Evolutionary conservation across 1,140 invertebrate species (phyloP), one percentile per base, ranked within the genome.

Genomic region (Hirudo medicinalis): DNA sequence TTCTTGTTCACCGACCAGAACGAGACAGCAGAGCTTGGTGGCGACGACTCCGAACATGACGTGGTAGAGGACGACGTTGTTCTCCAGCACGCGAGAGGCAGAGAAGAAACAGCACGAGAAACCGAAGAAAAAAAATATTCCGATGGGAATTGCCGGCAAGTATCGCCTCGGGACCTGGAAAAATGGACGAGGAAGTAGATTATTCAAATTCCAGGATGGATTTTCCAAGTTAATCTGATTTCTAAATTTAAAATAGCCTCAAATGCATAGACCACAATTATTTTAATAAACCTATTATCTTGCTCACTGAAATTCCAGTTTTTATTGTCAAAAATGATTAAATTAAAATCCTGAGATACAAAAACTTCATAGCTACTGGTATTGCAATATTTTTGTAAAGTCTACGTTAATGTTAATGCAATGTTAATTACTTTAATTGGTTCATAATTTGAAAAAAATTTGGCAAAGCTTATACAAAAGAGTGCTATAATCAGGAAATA

Each of bases 11-110:
- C 57, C 4, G 17, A 63, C 57, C 57, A 63, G 57, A 63, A 63
- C 57, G 11, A 22, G 22, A 32, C 57, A 63, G 57, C 57, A 63
- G 22, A 63, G 29, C 57, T 63, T 63, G 57, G 57, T 63, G 20
- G 29, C 29, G 1, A 63, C 57, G 19, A 63, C 57, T 63, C 57
- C 57, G 15, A 63, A 63, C 57, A n/a, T 63, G 57, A 63, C 11
- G 19, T 63, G 57, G 20, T 63, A 63, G 20, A 63, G 57, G 57
- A 63, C 57, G 20, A 63, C 22, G 20, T 63, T 63, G 57, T 63
- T n/a, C 19, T 63, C 22, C 57, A 63, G 22, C 3, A 63, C 13
- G 17, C 57, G 6, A 6, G 57, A 19, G 22, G 22, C 29, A 1
- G 57, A 63, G 29, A 63, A 63, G 57, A 63, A 25, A 15, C 57